A percentile compares a stretch with the other conserved stretches of the same genome.
These are phyloP conservation scores for Calliopsis andreniformis DNA, from an alignment of 1,140 invertebrate species.

Conservation along the genomic window DNA sequence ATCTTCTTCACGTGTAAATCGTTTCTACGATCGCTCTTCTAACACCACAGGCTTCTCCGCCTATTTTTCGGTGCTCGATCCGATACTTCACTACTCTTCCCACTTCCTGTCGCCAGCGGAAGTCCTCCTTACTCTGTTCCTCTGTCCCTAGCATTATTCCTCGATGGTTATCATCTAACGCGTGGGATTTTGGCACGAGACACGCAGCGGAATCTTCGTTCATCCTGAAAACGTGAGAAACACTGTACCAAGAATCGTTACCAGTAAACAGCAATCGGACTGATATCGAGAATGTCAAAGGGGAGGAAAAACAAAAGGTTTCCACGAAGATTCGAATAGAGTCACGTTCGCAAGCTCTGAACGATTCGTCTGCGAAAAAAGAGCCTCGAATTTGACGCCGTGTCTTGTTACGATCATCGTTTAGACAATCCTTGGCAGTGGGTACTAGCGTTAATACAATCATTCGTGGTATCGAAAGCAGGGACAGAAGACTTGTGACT, in stretches of 20 bases:
- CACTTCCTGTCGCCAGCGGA: background rate
- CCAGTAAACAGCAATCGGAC: too few relatives aligned
- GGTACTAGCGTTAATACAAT: too few relatives aligned
- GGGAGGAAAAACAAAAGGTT: background rate
- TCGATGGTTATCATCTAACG: background rate
- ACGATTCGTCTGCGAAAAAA: slow-evolving; percentile 12
- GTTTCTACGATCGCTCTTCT: slow-evolving; percentile 11
- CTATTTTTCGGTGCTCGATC: background rate
- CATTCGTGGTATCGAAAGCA: background rate
- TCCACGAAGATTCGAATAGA: background rate
- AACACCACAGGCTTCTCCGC: background rate
- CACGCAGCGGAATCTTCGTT: too few relatives aligned
- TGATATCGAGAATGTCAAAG: background rate
- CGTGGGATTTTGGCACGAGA: too few relatives aligned
- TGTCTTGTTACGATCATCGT: background rate
- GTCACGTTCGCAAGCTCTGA: slow-evolving; percentile 8
- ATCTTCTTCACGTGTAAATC: slow-evolving; percentile 39
- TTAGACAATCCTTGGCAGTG: background rate
- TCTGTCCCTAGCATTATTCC: too few relatives aligned
- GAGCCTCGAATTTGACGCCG: slow-evolving; percentile 15
- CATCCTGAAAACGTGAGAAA: background rate
- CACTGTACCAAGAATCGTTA: too few relatives aligned
- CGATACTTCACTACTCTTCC: background rate
- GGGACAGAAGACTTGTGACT: too few relatives aligned
- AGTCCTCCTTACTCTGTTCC: background rate